These are phyloP conservation scores for Tupaia tana DNA, from an alignment of 2,113 vertebrate genomes.

Conservation along the genomic window DNA sequence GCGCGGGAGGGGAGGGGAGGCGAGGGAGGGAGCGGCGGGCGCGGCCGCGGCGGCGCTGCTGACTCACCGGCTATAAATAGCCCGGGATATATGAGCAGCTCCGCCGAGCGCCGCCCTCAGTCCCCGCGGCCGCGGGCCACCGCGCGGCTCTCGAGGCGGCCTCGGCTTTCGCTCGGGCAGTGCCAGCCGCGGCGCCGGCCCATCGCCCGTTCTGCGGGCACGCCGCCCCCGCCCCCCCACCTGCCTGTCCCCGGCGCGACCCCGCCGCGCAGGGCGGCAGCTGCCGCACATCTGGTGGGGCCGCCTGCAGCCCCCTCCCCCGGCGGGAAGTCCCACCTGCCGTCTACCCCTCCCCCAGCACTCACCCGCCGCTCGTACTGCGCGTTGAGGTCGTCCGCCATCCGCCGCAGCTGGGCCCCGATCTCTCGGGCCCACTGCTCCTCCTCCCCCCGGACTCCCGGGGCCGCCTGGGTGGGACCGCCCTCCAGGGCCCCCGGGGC, in stretches of 20 bases:
- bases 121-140: constrained; percentile 46
- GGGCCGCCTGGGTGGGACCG: constrained; percentile 79
- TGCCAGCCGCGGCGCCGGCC: background rate
- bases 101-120: constrained; percentile 69
- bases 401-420: constrained; percentile 82
- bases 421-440: constrained; percentile 81
- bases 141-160: background rate
- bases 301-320: constrained; percentile 31
- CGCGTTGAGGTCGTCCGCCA: constrained; percentile 82
- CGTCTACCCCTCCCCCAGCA: constrained; percentile 61
- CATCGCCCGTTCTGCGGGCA: background rate
- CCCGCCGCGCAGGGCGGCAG: constrained; percentile 73
- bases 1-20: constrained; percentile 20
- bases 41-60: constrained; percentile 70
- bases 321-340: constrained; percentile 78
- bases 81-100: constrained; percentile 74
- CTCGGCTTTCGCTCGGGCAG: rapidly evolving
- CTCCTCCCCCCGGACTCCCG: constrained; percentile 77
- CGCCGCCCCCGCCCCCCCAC: constrained; percentile 22
- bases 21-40: too few relatives aligned
- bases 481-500: constrained; percentile 79
- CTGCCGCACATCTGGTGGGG: constrained; percentile 81
- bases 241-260: constrained; percentile 74
- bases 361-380: constrained; percentile 82
- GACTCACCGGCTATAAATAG: constrained; percentile 84